These are phyloP conservation scores for Larimichthys crocea DNA, from an alignment of 2,113 vertebrate genomes.

Conservation along the genomic window DNA sequence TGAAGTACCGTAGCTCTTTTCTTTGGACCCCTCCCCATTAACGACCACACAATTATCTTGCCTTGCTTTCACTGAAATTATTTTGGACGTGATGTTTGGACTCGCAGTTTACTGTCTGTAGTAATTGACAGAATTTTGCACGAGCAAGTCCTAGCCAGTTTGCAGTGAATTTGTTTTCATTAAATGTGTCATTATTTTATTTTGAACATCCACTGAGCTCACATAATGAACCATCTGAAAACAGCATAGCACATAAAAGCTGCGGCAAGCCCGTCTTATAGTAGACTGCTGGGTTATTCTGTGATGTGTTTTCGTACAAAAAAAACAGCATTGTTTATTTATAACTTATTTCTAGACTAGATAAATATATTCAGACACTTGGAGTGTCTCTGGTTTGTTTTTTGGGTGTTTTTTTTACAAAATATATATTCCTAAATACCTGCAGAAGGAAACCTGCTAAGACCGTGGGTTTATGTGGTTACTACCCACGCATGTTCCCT, in stretches of 20 bases:
- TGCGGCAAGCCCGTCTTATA: conserved; percentile 15
- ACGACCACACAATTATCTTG: conserved; percentile 6
- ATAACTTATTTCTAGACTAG: conserved; percentile 14
- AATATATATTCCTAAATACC: conserved; percentile 9
- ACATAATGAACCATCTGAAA: conserved; percentile 48
- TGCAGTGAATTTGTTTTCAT: conserved; percentile 46
- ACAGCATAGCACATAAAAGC: conserved; percentile 58
- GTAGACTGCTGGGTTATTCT: conserved; percentile 27
- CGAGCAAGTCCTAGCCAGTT: conserved; percentile 27
- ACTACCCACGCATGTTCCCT: neutral
- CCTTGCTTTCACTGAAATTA: neutral
- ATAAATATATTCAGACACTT: conserved; percentile 25
- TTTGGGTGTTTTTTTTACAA: neutral
- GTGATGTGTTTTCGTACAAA: conserved; percentile 24
- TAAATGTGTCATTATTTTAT: conserved; percentile 58
- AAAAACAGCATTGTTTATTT: conserved; percentile 52
- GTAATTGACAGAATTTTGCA: conserved; percentile 30
- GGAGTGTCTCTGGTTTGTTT: conserved; percentile 8
- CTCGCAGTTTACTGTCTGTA: neutral
- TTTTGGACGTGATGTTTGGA: conserved; percentile 12
- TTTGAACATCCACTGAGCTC: conserved; percentile 22
- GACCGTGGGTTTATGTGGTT: neutral
- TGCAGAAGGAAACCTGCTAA: neutral
- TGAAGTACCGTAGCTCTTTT: neutral
- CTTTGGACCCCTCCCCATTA: neutral